Conservation (phyloP, 2,113 vertebrate genomes). For the Chaenocephalus aceratus region DNA sequence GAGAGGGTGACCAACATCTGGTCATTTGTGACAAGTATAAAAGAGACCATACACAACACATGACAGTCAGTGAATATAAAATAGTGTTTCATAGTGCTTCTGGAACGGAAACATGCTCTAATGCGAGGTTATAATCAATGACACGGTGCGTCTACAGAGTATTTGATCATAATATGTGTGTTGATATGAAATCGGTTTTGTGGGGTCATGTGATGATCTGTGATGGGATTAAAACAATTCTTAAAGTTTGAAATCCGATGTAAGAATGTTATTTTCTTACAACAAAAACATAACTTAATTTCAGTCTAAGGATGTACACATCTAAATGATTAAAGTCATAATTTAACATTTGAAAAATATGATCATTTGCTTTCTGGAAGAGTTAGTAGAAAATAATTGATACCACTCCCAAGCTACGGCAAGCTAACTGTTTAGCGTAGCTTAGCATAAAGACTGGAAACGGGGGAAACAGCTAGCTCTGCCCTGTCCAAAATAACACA, state of each 20-base stretch:
- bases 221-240: neutral
- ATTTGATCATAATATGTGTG: constrained; percentile 12
- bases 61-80: constrained; percentile 7
- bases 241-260: neutral
- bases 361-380: neutral
- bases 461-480: neutral
- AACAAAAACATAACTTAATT: neutral
- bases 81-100: constrained; percentile 9
- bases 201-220: constrained; percentile 28
- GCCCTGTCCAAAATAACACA: neutral
- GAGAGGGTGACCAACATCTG: constrained; percentile 33
- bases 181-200: neutral
- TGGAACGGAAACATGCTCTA: constrained; percentile 52
- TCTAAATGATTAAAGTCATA: neutral
- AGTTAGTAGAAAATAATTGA: neutral
- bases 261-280: no score
- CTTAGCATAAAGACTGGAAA: constrained; percentile 8
- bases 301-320: neutral
- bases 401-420: no score
- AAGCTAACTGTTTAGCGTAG: neutral
- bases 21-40: constrained; percentile 1
- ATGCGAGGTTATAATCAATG: constrained; percentile 18
- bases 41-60: constrained; percentile 10
- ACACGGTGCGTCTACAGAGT: constrained; percentile 6
- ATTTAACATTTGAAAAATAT: neutral